Evolutionary conservation across 2,113 vertebrate genomes (phyloP).

Genomic region (Gobio gobio): DNA sequence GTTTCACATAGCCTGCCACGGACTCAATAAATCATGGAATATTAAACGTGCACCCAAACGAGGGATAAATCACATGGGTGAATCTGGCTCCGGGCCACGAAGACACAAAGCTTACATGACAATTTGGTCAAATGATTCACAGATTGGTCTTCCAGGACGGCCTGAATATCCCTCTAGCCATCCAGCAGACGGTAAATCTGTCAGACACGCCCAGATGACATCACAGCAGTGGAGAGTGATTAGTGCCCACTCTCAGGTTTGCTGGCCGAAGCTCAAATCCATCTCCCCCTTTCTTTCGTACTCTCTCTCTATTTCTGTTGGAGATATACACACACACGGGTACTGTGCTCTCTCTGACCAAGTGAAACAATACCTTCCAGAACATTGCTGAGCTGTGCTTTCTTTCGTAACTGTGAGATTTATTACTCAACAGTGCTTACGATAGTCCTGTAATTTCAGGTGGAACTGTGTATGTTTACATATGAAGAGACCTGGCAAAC

Average conservation of each 20-base stretch:
- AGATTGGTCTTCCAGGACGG: background rate
- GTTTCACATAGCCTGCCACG: background rate
- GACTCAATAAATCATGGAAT: background rate
- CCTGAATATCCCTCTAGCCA: background rate
- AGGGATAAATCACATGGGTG: background rate
- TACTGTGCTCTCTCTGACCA: background rate
- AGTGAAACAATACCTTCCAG: slow-evolving; percentile 11
- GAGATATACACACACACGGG: background rate
- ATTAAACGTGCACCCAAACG: background rate
- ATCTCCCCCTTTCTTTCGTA: background rate
- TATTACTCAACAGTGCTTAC: background rate
- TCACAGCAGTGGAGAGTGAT: slow-evolving; percentile 42
- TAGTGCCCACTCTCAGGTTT: slow-evolving; percentile 41
- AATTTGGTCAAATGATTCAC: background rate
- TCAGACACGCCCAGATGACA: slow-evolving; percentile 50
- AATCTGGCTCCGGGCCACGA: background rate
- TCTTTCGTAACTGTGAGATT: background rate
- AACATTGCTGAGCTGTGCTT: slow-evolving; percentile 9
- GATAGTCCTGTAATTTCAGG: background rate
- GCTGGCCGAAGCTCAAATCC: slow-evolving; percentile 29
- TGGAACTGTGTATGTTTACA: background rate
- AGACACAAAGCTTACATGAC: slow-evolving; percentile 16
- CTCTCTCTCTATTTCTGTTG: background rate
- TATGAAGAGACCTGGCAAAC: background rate
- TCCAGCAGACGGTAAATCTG: slow-evolving; percentile 42